phyloP scores from a whole-genome alignment of 2,797 vertebrate species.

The Pogonophryne albipinna region DNA sequence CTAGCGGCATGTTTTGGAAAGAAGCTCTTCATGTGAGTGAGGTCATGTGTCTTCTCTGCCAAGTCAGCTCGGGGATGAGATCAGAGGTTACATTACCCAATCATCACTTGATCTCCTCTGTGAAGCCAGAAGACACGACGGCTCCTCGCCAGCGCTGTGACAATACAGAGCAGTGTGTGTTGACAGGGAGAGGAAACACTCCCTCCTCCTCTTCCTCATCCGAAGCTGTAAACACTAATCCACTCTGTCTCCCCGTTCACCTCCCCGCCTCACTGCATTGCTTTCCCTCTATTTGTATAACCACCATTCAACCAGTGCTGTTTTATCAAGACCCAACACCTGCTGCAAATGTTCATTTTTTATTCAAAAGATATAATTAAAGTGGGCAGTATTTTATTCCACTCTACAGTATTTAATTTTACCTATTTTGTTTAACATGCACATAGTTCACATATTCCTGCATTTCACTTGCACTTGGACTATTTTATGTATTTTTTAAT shows the following conservation, averaged over 20 bases:
- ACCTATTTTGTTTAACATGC: no score
- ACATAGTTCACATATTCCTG: no score
- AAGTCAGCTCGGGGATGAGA: constrained; percentile 13
- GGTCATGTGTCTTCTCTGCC: constrained; percentile 15
- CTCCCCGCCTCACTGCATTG: constrained; percentile 8
- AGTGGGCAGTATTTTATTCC: no score
- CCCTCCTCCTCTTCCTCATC: constrained; percentile 6
- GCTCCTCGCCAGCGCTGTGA: constrained; percentile 6
- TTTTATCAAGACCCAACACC: background rate
- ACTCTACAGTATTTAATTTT: no score
- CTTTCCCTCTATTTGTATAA: constrained; percentile 15
- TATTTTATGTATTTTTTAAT: no score
- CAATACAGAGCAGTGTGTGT: constrained; percentile 2
- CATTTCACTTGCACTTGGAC: no score
- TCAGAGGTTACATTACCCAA: constrained; percentile 31
- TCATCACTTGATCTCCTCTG: background rate
- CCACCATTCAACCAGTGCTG: background rate
- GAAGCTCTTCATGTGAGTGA: background rate
- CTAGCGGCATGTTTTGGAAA: background rate
- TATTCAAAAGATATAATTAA: no score
- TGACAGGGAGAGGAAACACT: constrained; percentile 15
- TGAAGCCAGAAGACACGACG: constrained; percentile 1
- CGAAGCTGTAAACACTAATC: constrained; percentile 28
- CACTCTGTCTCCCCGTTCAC: constrained; percentile 3
- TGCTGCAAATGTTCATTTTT: background rate